These are phyloP conservation scores for Lucifuga dentata DNA, from an alignment of 2,113 vertebrate species.

Conservation along the genomic window DNA sequence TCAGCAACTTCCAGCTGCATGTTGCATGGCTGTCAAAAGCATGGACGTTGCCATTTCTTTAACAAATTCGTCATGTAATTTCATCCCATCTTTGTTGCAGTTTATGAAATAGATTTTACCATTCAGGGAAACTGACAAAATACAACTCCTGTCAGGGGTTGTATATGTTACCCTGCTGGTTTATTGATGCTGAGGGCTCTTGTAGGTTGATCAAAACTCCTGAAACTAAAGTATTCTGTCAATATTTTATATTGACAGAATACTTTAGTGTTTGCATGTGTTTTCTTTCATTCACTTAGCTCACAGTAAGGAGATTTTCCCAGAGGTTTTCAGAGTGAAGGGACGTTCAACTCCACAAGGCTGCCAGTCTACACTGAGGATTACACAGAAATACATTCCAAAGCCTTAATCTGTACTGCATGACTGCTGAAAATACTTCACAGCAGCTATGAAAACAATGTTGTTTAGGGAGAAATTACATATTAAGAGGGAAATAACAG, in stretches of 20 bases:
- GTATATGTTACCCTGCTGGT: no score
- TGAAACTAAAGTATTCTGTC: neutral
- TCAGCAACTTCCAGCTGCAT: no score
- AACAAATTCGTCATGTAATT: neutral
- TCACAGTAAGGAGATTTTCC: conserved; percentile 43
- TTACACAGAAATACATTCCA: conserved; percentile 75
- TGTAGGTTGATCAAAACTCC: no score
- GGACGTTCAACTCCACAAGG: conserved; percentile 26
- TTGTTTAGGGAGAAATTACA: conserved; percentile 15
- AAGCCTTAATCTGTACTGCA: conserved; percentile 75
- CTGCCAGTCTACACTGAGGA: conserved; percentile 42
- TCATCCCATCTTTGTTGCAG: neutral
- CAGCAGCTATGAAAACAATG: conserved; percentile 32
- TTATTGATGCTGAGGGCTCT: no score
- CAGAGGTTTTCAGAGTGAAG: conserved; percentile 25
- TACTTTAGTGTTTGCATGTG: neutral
- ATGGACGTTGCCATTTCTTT: conserved; percentile 27
- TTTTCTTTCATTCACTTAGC: conserved; percentile 19
- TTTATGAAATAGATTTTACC: conserved; percentile 1
- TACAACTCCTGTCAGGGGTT: no score
- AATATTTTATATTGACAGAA: no score
- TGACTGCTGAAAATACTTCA: conserved; percentile 70
- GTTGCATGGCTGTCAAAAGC: conserved; percentile 46
- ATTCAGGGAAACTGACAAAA: no score
- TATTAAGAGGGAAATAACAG: neutral